phyloP scores from a whole-genome alignment of 2,113 vertebrate genomes.

The Ptilonorhynchus violaceus region DNA sequence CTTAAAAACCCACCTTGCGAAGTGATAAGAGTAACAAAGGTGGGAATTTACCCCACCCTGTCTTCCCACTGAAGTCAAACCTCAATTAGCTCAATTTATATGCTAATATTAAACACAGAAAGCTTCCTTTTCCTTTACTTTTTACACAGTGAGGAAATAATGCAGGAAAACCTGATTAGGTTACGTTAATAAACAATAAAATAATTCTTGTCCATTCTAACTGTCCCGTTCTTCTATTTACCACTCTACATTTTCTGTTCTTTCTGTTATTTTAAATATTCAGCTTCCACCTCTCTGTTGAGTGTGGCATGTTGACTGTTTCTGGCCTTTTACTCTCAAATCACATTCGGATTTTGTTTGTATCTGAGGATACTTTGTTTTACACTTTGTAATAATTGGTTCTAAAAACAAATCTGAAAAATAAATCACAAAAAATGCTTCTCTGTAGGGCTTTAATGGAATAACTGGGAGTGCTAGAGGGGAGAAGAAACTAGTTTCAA shows the following conservation, averaged over 20 bases:
- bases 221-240: neutral
- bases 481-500: neutral
- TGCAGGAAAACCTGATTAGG: neutral
- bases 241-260: neutral
- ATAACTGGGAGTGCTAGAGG: neutral
- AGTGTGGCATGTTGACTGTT: neutral
- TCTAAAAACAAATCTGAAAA: neutral
- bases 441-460: neutral
- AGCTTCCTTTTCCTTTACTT: neutral
- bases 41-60: conserved; percentile 34
- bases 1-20: neutral
- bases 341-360: neutral
- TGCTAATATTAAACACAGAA: neutral
- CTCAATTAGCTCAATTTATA: neutral
- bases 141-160: neutral
- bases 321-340: neutral
- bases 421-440: neutral
- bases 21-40: conserved; percentile 29
- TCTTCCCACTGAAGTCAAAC: conserved; percentile 13
- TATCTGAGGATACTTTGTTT: neutral
- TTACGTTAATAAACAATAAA: neutral
- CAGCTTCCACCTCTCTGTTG: neutral
- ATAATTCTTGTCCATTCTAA: neutral
- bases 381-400: neutral
- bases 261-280: neutral